phyloP scores from a whole-genome alignment of 2,797 vertebrate species.

The Ctenochaetus hawaiiensis region DNA sequence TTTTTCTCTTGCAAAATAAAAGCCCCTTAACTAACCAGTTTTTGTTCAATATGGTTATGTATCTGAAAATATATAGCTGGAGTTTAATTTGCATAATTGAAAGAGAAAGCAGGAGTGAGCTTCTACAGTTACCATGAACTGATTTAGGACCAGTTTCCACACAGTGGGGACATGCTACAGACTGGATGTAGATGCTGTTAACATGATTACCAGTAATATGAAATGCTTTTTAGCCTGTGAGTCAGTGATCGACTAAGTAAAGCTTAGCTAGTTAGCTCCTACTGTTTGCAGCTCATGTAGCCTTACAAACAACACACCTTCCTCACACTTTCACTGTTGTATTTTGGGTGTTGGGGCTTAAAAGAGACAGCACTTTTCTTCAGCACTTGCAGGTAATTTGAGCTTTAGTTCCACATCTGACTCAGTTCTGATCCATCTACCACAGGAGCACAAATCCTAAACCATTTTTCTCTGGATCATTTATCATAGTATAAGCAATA shows the following conservation, averaged over 20 bases:
- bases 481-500: conserved; percentile 38
- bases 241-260: background rate
- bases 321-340: background rate
- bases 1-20: background rate
- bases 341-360: background rate
- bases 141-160: background rate
- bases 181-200: background rate
- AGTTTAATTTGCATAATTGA: background rate
- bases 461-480: conserved; percentile 9
- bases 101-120: background rate
- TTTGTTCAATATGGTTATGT: background rate
- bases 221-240: background rate
- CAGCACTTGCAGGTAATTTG: conserved; percentile 5
- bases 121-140: background rate
- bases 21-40: background rate
- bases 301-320: background rate
- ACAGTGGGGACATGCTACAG: background rate
- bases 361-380: background rate
- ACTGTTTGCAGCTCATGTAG: background rate
- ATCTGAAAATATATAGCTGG: too few species aligned
- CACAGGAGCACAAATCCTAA: conserved; percentile 1
- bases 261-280: background rate
- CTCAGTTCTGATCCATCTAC: conserved; percentile 6
- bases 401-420: background rate
- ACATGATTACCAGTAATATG: background rate